These are phyloP conservation scores for Sylvilagus floridanus DNA, from an alignment of 2,797 vertebrate species.

Conservation along the genomic window DNA sequence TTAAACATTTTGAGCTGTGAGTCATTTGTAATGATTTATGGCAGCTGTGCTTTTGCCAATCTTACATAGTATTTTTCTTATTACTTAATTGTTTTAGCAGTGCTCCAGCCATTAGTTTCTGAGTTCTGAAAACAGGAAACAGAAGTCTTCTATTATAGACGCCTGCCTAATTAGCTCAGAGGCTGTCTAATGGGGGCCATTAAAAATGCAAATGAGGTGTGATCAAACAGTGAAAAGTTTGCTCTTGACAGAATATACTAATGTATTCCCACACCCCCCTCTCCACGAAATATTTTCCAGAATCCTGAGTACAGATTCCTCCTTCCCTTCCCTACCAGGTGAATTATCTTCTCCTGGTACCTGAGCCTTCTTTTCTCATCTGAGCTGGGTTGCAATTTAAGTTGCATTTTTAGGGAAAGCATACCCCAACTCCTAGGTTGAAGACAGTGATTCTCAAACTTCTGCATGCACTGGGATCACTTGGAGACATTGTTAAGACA, in stretches of 20 bases:
- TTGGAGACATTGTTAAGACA: not conserved
- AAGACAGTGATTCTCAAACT: not conserved
- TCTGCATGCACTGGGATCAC: not conserved
- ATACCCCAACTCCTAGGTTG: not conserved
- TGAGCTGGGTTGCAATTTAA: not conserved
- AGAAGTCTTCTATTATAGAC: conserved; percentile 88
- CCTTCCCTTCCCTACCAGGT: not conserved
- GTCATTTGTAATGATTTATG: conserved; percentile 89
- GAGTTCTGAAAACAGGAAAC: conserved; percentile 89
- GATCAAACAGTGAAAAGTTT: conserved; percentile 89
- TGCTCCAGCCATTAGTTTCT: conserved; percentile 88
- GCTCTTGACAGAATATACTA: conserved; percentile 87
- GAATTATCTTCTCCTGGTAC: conserved; percentile 16
- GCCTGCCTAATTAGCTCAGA: conserved; percentile 89
- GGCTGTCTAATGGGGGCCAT: conserved; percentile 89
- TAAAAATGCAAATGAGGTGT: conserved; percentile 91
- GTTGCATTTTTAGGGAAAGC: not conserved
- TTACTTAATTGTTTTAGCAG: conserved; percentile 89
- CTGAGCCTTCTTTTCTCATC: conserved; percentile 32
- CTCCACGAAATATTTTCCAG: conserved; percentile 72
- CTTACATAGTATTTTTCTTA: conserved; percentile 89
- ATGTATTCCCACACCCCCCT: conserved; percentile 71
- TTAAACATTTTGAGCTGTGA: conserved; percentile 84
- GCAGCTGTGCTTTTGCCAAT: conserved; percentile 84
- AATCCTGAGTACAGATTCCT: conserved; percentile 65